Percentiles rank a stretch among this genome's conserved stretches.
phyloP scores from a whole-genome alignment of 2,113 vertebrate species.

The Dicentrarchus labrax region DNA sequence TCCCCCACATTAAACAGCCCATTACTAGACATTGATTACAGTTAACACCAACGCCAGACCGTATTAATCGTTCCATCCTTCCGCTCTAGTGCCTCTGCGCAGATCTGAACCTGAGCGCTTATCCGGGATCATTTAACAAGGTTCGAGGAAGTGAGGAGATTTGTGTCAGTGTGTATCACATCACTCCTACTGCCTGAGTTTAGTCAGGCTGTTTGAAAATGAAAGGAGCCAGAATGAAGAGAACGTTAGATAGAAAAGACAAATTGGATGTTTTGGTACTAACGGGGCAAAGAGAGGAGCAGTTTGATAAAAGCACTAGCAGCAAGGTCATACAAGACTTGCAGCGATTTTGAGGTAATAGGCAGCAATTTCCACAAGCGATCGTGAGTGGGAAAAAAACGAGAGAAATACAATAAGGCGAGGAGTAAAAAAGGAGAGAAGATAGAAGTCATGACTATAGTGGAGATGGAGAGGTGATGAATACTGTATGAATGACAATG shows the following conservation, averaged over 20 bases:
- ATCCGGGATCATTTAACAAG: slow-evolving; percentile 71
- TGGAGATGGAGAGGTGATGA: slow-evolving; percentile 3
- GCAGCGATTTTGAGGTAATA: slow-evolving; percentile 57
- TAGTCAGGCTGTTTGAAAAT: slow-evolving; percentile 56
- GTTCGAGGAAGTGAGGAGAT: slow-evolving; percentile 64
- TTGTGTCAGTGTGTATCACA: slow-evolving; percentile 68
- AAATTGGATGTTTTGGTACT: slow-evolving; percentile 63
- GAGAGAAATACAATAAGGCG: slow-evolving; percentile 30
- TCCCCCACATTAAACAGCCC: slow-evolving; percentile 73
- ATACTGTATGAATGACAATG: slow-evolving; percentile 18
- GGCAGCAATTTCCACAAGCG: slow-evolving; percentile 62
- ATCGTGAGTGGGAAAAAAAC: slow-evolving; percentile 21
- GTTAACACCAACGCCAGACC: slow-evolving; percentile 71
- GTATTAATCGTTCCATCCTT: slow-evolving; percentile 78
- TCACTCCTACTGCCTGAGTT: slow-evolving; percentile 46
- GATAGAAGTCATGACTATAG: slow-evolving; percentile 12
- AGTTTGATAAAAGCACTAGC: slow-evolving; percentile 55
- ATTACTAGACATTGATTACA: slow-evolving; percentile 81
- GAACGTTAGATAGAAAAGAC: slow-evolving; percentile 35
- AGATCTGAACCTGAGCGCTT: slow-evolving; percentile 63
- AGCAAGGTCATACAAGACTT: slow-evolving; percentile 56
- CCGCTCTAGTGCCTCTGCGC: slow-evolving; percentile 43
- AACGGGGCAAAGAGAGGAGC: slow-evolving; percentile 38
- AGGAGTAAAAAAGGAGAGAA: slow-evolving; percentile 19
- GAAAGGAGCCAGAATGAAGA: slow-evolving; percentile 33